These are phyloP conservation scores for Epizoanthus fatuus DNA, from an alignment of 92 coral and sea anemone genomes.

Conservation along the genomic window DNA sequence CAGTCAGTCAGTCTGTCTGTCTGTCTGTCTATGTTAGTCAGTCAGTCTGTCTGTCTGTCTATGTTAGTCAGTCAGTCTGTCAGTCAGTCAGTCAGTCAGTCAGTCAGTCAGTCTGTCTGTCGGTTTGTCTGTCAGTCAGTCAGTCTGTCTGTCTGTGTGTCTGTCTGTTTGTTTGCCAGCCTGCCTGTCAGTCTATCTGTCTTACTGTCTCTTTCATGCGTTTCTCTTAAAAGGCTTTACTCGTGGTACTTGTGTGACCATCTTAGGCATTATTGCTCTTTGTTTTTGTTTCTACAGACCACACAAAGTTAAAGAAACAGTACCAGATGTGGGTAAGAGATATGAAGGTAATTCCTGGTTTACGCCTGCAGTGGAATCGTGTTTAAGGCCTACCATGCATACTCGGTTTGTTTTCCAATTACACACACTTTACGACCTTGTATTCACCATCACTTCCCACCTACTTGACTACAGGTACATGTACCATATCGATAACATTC, in stretches of 20 bases:
- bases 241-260: background rate
- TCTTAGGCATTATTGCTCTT: background rate
- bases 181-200: background rate
- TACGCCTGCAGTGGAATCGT: background rate
- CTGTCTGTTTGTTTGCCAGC: background rate
- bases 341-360: slow-evolving; percentile 60
- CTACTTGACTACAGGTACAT: too few species aligned
- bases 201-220: background rate
- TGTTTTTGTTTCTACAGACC: slow-evolving; percentile 46
- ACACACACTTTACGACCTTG: too few species aligned
- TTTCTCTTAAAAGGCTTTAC: background rate
- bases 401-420: background rate
- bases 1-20: too few species aligned
- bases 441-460: too few species aligned
- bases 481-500: too few species aligned
- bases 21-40: too few species aligned
- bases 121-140: too few species aligned
- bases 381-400: background rate
- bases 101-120: too few species aligned
- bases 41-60: too few species aligned
- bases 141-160: too few species aligned
- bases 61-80: too few species aligned
- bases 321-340: slow-evolving; percentile 86
- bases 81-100: too few species aligned
- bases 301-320: slow-evolving; percentile 71